phyloP scores from a whole-genome alignment of 1,140 invertebrate genomes.

The Lordiphosa clarofinis region DNA sequence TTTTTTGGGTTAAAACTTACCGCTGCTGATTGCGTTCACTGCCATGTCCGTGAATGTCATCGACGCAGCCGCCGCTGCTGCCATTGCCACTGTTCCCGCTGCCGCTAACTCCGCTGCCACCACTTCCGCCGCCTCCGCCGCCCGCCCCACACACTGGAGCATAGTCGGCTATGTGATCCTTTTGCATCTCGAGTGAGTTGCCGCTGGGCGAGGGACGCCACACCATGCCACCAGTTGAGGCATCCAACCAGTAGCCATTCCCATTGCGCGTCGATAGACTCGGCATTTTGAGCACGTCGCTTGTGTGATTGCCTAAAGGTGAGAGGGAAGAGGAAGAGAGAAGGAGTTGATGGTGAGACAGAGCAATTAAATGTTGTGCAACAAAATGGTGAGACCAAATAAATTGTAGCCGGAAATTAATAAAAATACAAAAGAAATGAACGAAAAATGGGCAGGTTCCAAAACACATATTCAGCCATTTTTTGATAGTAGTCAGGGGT shows the following conservation, averaged over 20 bases:
- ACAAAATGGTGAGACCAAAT: constrained; percentile 64
- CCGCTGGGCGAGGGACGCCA: constrained; percentile 75
- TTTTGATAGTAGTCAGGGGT: neutral
- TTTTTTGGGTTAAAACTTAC: constrained; percentile 57
- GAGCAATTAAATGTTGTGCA: constrained; percentile 75
- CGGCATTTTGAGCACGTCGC: constrained; percentile 79
- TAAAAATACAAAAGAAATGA: constrained; percentile 49
- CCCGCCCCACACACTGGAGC: constrained; percentile 72
- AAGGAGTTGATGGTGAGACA: constrained; percentile 34
- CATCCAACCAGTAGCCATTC: constrained; percentile 79
- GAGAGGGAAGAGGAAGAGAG: constrained; percentile 7
- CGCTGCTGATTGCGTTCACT: constrained; percentile 77
- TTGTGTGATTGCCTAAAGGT: constrained; percentile 76
- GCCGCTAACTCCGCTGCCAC: constrained; percentile 27
- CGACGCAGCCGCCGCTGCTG: constrained; percentile 36
- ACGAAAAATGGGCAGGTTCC: constrained; percentile 25
- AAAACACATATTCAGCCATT: constrained; percentile 13
- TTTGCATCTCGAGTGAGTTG: constrained; percentile 77
- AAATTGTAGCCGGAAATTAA: constrained; percentile 70
- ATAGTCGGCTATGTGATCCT: constrained; percentile 79
- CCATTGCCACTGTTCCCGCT: constrained; percentile 5
- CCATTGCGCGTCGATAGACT: constrained; percentile 77
- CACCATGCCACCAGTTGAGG: constrained; percentile 78
- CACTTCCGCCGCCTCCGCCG: constrained; percentile 34
- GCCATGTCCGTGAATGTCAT: constrained; percentile 70